Base-by-base conservation (phyloP, 2,113 vertebrate genomes). In the Neolamprologus longior region DNA sequence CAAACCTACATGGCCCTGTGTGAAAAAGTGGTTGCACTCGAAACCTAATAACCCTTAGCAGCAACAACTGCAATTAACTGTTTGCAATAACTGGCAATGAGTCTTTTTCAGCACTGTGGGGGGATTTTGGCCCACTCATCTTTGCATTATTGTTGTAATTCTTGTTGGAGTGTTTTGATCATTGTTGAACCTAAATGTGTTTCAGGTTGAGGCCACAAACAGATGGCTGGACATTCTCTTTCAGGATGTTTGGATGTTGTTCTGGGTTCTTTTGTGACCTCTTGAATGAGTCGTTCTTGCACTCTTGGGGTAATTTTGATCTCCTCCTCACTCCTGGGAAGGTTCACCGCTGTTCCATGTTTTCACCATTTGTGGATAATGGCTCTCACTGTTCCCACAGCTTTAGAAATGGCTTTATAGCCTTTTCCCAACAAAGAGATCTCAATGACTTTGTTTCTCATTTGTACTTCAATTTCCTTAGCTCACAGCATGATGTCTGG, bases 261-360 rank as follows among this genome's bases (percentile, higher is more conserved):
- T 63, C 58, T 63, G 58, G 58, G 58, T 63, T 63, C 28, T 63
- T 63, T 33, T 19, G 58, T 19, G 15, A 63, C 58, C 58, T 63
- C 58, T 63, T 63, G 58, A 2, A 63, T 63, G 15, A 63, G 28
- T 63, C 0, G 15, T 33, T 61, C 0, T 61, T 61, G 58, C 28
- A 33, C 58, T 63, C 2, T 63, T 61, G 28, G 1, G 28, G 9
- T 33, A 19, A 63, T 1, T 63, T 63, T 4, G 58, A 28, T 19
- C 15, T 58, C 55, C 24, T 58, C 55, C 13, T 58, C 28, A 10
- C 2, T 61, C 28, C 9, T 1, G 58, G 58, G 28, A 33, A 4
- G 15, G 15, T 63, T 63, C 28, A 63, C 28, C 9, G 5, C 58
- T 61, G 28, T 33, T 19, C 58, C 0, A 0, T 33, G 28, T 33